Evolutionary conservation across 2,113 vertebrate species (phyloP).

Genomic region (Crocuta crocuta): DNA sequence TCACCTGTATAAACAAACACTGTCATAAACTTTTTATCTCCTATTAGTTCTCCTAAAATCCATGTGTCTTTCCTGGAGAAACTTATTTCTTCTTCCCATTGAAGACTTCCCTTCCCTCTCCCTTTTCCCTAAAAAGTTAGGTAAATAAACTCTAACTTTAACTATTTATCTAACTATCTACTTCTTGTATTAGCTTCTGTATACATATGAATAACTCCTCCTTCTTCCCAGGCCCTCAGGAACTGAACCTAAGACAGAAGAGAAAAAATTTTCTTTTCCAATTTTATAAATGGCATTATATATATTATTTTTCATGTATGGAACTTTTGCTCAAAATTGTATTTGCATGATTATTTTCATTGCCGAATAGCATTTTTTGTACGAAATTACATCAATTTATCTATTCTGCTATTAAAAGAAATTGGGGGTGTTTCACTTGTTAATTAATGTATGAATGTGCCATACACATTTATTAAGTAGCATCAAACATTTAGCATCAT

Average conservation of each 20-base stretch:
- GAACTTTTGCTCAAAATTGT: not conserved
- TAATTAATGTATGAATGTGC: not conserved
- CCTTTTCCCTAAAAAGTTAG: not conserved
- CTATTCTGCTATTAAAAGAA: not conserved
- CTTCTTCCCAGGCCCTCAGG: not conserved
- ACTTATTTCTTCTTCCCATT: not conserved
- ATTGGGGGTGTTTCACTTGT: not conserved
- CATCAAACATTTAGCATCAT: not conserved
- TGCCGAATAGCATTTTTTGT: not conserved
- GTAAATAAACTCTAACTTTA: not conserved
- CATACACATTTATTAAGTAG: not conserved
- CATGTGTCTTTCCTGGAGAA: not conserved
- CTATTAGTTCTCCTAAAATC: not conserved
- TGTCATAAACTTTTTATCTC: not conserved
- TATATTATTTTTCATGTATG: not conserved
- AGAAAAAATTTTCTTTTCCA: not conserved
- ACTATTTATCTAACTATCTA: not conserved
- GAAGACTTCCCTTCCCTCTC: not conserved
- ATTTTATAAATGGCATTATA: not conserved
- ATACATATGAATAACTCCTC: not conserved
- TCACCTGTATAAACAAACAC: not conserved
- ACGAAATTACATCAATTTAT: not conserved
- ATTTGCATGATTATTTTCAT: not conserved
- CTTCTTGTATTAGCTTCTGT: not conserved
- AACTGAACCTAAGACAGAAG: not conserved